Evolutionary conservation across 2,797 vertebrate genomes (phyloP).

Genomic region (Rhynchonycteris naso): DNA sequence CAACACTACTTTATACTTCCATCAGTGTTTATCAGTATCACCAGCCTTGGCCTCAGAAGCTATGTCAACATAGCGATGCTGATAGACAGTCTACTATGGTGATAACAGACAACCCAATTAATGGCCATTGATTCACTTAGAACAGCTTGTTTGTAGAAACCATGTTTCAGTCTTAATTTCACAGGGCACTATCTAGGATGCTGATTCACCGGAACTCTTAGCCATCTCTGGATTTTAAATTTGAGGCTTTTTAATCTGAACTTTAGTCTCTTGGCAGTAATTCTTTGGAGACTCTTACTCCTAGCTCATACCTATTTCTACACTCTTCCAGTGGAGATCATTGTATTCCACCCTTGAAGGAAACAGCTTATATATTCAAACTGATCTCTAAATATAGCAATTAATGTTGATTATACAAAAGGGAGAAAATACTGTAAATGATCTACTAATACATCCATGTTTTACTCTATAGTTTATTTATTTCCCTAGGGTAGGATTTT

Average conservation of each 20-base stretch:
- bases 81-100: background rate
- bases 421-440: background rate
- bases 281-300: background rate
- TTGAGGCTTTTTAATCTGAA: background rate
- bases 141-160: background rate
- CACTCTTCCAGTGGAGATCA: background rate
- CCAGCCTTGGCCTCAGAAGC: background rate
- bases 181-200: background rate
- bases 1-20: background rate
- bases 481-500: background rate
- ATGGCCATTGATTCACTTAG: background rate
- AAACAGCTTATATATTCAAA: background rate
- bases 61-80: background rate
- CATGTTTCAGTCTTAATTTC: background rate
- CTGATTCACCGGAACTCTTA: background rate
- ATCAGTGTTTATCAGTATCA: background rate
- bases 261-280: background rate
- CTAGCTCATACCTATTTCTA: background rate
- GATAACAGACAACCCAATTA: no score
- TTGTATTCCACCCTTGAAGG: background rate
- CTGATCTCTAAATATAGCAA: background rate
- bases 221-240: background rate
- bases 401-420: background rate
- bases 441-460: background rate
- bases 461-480: background rate